Evolutionary conservation across 2,113 vertebrate genomes (phyloP).

Genomic region (Prunella fulvescens): DNA sequence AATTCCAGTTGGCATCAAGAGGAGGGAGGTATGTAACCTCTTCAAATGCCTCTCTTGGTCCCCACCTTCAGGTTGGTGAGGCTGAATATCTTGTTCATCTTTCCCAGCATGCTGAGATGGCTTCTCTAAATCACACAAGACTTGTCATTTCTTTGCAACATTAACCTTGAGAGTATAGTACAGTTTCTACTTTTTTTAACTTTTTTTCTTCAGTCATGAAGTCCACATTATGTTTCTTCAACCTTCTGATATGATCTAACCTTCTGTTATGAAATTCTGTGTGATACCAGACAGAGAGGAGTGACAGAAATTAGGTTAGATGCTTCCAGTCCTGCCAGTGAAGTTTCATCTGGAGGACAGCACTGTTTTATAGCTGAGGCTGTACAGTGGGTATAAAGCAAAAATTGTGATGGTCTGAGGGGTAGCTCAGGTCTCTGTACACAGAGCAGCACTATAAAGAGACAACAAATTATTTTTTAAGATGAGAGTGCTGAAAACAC

Average conservation of each 20-base stretch:
- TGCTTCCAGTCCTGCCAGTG: neutral
- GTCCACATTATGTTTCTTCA: neutral
- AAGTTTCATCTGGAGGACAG: neutral
- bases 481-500: neutral
- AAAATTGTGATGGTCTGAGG: neutral
- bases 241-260: neutral
- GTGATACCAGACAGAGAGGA: neutral
- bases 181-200: neutral
- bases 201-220: neutral
- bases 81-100: neutral
- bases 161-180: neutral
- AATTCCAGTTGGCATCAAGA: neutral
- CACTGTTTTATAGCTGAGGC: neutral
- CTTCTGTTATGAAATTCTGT: neutral
- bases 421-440: neutral
- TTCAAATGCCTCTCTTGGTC: neutral
- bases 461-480: neutral
- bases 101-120: neutral
- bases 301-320: neutral
- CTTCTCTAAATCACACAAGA: neutral
- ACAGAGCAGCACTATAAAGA: neutral
- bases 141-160: neutral
- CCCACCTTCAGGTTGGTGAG: neutral
- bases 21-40: neutral
- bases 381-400: neutral